Evolutionary conservation across 64 coral and sea anemone genomes (phyloP).

Genomic region (Pocillopora damicornis): DNA sequence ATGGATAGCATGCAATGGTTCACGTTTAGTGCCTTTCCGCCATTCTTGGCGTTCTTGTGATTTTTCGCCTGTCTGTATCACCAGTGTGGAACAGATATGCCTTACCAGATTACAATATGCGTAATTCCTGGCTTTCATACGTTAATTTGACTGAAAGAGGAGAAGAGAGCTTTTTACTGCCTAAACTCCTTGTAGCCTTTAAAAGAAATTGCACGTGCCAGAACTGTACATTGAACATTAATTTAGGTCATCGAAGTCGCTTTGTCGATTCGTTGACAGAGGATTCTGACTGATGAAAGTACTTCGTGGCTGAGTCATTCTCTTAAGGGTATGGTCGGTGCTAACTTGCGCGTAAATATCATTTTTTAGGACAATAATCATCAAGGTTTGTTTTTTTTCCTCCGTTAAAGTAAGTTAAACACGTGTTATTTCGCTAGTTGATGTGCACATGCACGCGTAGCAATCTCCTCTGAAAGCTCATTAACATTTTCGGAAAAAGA

Average conservation of each 20-base stretch:
- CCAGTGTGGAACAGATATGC: constrained; percentile 24
- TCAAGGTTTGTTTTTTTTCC: not conserved
- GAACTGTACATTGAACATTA: not conserved
- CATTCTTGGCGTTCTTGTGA: constrained; percentile 18
- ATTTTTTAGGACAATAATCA: not conserved
- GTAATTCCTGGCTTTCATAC: not conserved
- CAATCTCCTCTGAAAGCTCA: not conserved
- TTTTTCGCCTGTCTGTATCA: constrained; percentile 9
- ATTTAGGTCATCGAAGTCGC: not conserved
- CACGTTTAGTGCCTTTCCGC: constrained; percentile 27
- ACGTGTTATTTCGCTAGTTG: not conserved
- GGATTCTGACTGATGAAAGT: not conserved
- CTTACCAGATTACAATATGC: constrained; percentile 15
- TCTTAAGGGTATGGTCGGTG: not conserved
- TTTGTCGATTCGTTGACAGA: not conserved
- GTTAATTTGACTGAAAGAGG: not conserved
- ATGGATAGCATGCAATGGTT: not conserved
- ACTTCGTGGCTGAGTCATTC: not conserved
- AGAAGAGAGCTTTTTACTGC: not conserved
- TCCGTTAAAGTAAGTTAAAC: not conserved
- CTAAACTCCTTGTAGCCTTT: not conserved
- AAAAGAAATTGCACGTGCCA: constrained; percentile 6
- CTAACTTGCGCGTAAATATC: not conserved
- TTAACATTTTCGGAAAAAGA: not conserved
- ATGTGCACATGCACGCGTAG: not conserved